Evolutionary conservation across 2,888 invertebrate genomes (phyloP), one percentile per base, ranked within the genome.

Genomic region (Sipha maydis): DNA sequence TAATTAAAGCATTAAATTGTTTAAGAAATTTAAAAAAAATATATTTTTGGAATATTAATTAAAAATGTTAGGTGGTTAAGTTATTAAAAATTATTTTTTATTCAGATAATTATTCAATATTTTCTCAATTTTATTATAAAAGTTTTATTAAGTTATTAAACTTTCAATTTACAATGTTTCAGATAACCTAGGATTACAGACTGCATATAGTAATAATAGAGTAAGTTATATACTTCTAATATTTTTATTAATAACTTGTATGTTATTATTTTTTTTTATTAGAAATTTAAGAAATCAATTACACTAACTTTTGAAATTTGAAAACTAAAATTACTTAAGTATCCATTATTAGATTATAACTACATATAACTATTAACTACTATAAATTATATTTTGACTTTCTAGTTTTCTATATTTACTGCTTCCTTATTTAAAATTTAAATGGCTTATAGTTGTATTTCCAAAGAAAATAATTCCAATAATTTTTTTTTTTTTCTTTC

Each of bases 101-200:
- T 61, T 61, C 8, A 7, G 8, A 21, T 61, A 25, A 3, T 61
- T 25, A 21, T 25, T 21, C 21, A 61, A 61, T 61, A 61, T 3
- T 25, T 25, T 21, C 25, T 61, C 8, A 61, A 48, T 4, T 83
- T 31, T 48, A 11, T 48, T 48, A 1, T 83, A 21, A 7, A 0
- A 31, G 14, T 82, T 48, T 71, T 54, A 34, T 69, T 69, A 14
- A 73, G 5, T 21, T 41, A 0, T 8, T 56, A 41, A 34, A 25
- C 19, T 84, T 54, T n/a, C 61, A 17, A 73, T 73, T 86, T 82
- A 19, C 0, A 61, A 56, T 82, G 80, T 88, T 88, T 82, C 88
- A 88, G 89, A 89, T 78, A 89, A 89, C 54, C 76, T 84, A 73
- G 84, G 89, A 84, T 48, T 84, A 84, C 83, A 89, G 84, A 84